phyloP scores from a whole-genome alignment of 2,888 invertebrate species.

The Leucophenga maculata region DNA sequence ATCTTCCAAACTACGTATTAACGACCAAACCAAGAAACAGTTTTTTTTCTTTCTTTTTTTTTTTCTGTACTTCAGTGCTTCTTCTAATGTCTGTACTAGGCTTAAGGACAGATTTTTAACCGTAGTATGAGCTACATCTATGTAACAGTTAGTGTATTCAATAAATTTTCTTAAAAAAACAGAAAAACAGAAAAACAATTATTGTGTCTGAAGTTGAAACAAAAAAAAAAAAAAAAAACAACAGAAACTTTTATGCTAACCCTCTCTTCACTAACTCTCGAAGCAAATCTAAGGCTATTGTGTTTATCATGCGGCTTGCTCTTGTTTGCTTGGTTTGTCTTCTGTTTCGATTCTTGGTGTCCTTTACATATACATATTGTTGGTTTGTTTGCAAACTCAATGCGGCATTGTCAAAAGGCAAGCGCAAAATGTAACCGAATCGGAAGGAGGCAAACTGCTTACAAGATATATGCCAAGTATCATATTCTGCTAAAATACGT shows the following conservation, averaged over 20 bases:
- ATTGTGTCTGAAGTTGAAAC: too few species aligned
- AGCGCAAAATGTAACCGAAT: neutral
- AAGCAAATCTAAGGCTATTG: slow-evolving; percentile 46
- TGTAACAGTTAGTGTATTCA: too few species aligned
- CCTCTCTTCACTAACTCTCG: slow-evolving; percentile 30
- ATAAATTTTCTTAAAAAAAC: too few species aligned
- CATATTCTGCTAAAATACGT: slow-evolving; percentile 20
- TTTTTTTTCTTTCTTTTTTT: too few species aligned
- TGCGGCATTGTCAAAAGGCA: neutral
- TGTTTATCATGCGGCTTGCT: slow-evolving; percentile 43
- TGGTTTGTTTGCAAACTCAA: slow-evolving; percentile 4
- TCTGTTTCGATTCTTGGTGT: neutral
- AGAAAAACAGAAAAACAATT: too few species aligned
- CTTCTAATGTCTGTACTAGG: too few species aligned
- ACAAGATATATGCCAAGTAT: slow-evolving; percentile 49
- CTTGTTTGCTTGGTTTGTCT: slow-evolving; percentile 39
- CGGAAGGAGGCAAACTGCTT: slow-evolving; percentile 31
- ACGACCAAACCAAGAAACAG: too few species aligned
- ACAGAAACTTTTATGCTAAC: slow-evolving; percentile 7
- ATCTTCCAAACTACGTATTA: too few species aligned
- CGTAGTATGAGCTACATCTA: too few species aligned
- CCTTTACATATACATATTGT: neutral
- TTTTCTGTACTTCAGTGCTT: too few species aligned
- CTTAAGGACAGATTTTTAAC: too few species aligned
- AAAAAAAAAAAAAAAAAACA: too few species aligned